Evolutionary conservation across 2,113 vertebrate genomes (phyloP), one percentile per base, ranked within the genome.

Genomic region (Plotosus lineatus): DNA sequence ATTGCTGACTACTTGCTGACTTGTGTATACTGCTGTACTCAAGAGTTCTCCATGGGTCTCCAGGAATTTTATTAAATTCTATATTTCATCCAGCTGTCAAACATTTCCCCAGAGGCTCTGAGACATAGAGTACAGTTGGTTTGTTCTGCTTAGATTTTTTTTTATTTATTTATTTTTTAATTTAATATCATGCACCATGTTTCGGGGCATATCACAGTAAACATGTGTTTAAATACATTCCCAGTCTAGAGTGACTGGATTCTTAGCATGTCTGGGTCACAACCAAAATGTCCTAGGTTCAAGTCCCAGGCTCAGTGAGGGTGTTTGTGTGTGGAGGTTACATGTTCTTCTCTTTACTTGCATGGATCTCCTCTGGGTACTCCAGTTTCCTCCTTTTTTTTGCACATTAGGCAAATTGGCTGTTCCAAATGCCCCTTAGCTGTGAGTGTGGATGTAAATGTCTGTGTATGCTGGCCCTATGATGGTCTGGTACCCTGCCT

Each of bases 11-110:
- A 12, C 75, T 77, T 61, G 26, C 40, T 78, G 38, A 46, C 69
- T 51, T 44, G 51, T 74, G 31, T 36, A 51, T 73, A 51, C 28
- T 74, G 46, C 50, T 53, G 50, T 55, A 56, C 33, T 33, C 21
- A 1, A n/a, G 33, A 8, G 14, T 55, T 75, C 48, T n/a, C 21
- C 11, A 40, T 55, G 50, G 10, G 50, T 55, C 72, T 75, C 33
- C 12, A 33, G 38, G 50, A 31, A 26, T 75, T 55, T 75, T 75
- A 75, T 75, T 75, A 75, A 75, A 75, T 56, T 75, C 50, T 38
- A 50, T 75, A 75, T 75, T 75, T 75, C 72, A 38, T 75, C 72
- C 72, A 14, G 55, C 40, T 75, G 50, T 75, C 72, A 75, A n/a
- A 21, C 50, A 7, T 75, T 75, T 38, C 72, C 26, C 50, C 71